Evolutionary conservation across 2,113 vertebrate species (phyloP).

Genomic region (Dasyornis broadbenti): DNA sequence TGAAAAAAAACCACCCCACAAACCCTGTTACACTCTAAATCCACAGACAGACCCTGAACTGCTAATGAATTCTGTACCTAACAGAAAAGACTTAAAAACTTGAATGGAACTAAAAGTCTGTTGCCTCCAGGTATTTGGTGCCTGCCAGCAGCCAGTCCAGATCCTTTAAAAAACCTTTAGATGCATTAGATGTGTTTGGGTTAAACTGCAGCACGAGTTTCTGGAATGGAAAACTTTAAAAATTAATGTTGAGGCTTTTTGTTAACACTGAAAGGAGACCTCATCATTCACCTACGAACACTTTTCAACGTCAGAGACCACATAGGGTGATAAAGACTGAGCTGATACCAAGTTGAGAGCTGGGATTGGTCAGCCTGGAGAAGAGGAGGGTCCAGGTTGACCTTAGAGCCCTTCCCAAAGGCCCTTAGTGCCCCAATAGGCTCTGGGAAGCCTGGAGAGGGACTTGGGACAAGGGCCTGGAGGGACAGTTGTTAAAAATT

Average conservation of each 20-base stretch:
- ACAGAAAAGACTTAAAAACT: conserved; percentile 57
- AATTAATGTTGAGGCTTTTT: background rate
- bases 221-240: background rate
- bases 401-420: background rate
- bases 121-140: conserved; percentile 78
- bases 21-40: conserved; percentile 74
- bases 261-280: background rate
- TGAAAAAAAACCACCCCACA: background rate
- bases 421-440: background rate
- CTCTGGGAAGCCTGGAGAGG: background rate
- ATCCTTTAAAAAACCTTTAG: conserved; percentile 67
- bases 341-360: background rate
- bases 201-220: conserved; percentile 39
- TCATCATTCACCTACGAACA: rapidly evolving
- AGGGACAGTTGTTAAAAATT: background rate
- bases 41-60: conserved; percentile 71
- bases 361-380: background rate
- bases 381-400: background rate
- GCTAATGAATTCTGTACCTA: conserved; percentile 65
- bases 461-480: background rate
- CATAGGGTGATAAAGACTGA: background rate
- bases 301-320: background rate
- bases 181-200: conserved; percentile 21
- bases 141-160: conserved; percentile 75
- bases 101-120: conserved; percentile 82